Base-by-base conservation (phyloP, 2,888 invertebrate species). In the Noctua janthina region DNA sequence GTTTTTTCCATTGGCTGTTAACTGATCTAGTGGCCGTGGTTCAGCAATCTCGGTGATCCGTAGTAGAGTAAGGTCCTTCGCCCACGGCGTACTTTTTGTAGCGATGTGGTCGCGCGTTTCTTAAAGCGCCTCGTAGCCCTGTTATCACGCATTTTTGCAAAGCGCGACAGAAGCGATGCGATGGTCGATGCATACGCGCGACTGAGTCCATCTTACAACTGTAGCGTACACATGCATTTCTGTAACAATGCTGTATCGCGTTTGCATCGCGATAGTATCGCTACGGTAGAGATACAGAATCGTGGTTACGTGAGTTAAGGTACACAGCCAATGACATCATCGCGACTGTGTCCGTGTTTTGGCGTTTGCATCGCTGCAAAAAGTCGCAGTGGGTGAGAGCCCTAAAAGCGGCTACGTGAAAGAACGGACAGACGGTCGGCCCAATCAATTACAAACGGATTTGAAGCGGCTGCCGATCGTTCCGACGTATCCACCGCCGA, bases 391-490 rank as follows among this genome's bases (percentile, higher is more conserved):
- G 46, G 46, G n/a, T 10, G 10, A 35, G 46, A 10, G 10, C 68
- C 46, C n/a, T 68, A 68, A 79, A 77, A 83, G 11, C 76, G 74
- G 35, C 54, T 43, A 76, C 74, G 67, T 72, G 78, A 80, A 85
- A 79, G 85, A 78, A 82, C 62, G 71, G 74, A 67, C 78, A 74
- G 78, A 68, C 62, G 29, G 71, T 70, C 76, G 76, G 77, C 56
- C 69, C 81, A 74, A 76, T 71, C 81, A 82, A 88, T 85, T 88
- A 88, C 81, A 81, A 79, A 74, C 68, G 79, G 88, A 86, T 85
- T 83, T 86, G 67, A 78, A 84, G 70, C 75, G 74, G 56, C 67
- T 66, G 84, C 78, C 84, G 73, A 54, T 54, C 67, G 77, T 46
- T 74, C 74, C 43, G 43, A n/a, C 20, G 66, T 72, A 59, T 64